Base-by-base conservation (phyloP, 2,113 vertebrate species). In the Lota lota region DNA sequence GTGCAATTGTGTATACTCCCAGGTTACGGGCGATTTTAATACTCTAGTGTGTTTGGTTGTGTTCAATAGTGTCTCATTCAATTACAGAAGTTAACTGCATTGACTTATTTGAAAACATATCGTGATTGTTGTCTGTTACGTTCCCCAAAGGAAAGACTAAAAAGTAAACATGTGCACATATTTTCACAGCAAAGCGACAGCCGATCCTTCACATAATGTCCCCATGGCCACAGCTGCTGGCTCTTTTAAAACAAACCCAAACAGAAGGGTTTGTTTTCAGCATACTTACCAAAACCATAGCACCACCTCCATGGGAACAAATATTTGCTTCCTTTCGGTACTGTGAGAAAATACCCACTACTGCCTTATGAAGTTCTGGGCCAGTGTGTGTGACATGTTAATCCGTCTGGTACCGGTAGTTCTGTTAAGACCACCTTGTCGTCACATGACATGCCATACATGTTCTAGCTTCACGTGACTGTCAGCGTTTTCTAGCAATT, bases 401-500 rank as follows among this genome's bases (percentile, higher is more conserved):
- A 21, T 19, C n/a, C 20, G 21, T 12, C n/a, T 19, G n/a, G 57
- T 59, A 12, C 51, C n/a, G 60, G 11, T 0, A 28, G 65, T n/a
- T 63, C 63, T 51, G 50, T 58, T 21, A 54, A 63, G 57, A 59
- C 66, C 63, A 24, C 67, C 57, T 61, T 28, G 57, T 71, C 64
- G 73, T 91, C 88, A 88, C 86, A 89, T 88, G 89, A 82, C 70
- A 40, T 63, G 59, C 69, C 65, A 85, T 81, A 76, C 68, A 68
- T 40, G 18, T 60, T 60, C 70, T 63, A 65, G 28, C 21, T 74
- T 84, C 69, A 61, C 70, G 60, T 40, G 51, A 69, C 59, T 22
- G 51, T 22, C 78, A 57, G 62, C 76, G 63, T 63, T 40, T 47
- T 2, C 0, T 7, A 65, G 64, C 19, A 61, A 78, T 77, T 56